phyloP scores from a whole-genome alignment of 2,797 vertebrate species.

The Selene dorsalis region DNA sequence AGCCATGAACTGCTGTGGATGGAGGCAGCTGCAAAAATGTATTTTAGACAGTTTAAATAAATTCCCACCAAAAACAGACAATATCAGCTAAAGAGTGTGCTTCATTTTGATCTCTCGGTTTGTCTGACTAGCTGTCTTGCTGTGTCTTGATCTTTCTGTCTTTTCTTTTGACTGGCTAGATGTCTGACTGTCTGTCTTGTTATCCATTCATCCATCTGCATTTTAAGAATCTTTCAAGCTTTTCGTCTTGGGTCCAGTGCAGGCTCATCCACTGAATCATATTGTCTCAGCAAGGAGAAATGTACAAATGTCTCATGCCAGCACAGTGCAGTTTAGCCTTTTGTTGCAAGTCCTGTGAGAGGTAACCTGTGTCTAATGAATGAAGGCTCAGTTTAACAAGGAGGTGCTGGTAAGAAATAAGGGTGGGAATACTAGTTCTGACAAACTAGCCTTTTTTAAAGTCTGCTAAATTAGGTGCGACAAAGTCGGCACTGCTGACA shows the following conservation, averaged over 20 bases:
- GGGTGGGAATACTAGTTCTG: slow-evolving; percentile 17
- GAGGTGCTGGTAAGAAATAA: slow-evolving; percentile 30
- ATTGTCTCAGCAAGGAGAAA: slow-evolving; percentile 10
- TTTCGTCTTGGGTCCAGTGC: not conserved
- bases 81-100: too few relatives aligned
- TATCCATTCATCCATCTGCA: slow-evolving; percentile 14
- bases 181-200: not conserved
- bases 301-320: slow-evolving; percentile 11
- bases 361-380: slow-evolving; percentile 30
- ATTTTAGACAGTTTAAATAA: not conserved
- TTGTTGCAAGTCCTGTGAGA: slow-evolving; percentile 35
- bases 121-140: not conserved
- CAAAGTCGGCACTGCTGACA: slow-evolving; percentile 54
- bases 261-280: slow-evolving; percentile 1
- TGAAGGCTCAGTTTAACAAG: slow-evolving; percentile 31
- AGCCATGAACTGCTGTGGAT: not conserved
- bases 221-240: not conserved
- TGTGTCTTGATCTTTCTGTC: too few relatives aligned
- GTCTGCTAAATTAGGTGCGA: slow-evolving; percentile 54
- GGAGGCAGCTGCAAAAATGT: too few relatives aligned
- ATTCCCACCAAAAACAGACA: too few relatives aligned
- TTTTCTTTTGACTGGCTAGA: not conserved
- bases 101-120: too few relatives aligned
- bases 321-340: slow-evolving; percentile 8
- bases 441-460: slow-evolving; percentile 51